Base-by-base conservation (phyloP, 2,888 invertebrate genomes). In the Macropis europaea region DNA sequence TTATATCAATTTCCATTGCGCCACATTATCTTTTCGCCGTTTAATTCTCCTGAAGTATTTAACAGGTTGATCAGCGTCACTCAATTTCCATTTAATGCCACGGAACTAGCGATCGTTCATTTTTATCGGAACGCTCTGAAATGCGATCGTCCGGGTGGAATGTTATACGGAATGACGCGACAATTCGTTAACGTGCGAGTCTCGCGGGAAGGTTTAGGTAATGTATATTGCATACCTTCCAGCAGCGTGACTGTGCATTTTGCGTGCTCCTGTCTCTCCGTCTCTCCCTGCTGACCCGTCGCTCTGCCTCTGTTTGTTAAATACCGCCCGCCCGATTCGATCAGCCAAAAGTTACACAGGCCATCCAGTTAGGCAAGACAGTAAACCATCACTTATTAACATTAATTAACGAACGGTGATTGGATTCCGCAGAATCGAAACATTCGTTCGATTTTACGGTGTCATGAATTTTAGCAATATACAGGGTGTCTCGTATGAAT, bases 181-280 rank as follows among this genome's bases (percentile, higher is more conserved):
- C 38, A 47, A 64, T 63, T 63, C 32, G 66, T 67, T 53, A 63
- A 67, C 52, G 36, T 17, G 34, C 36, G 28, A 57, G 19, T 50
- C 73, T 30, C 73, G 36, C 30, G 56, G 73, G 30, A 59, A 26
- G 59, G 59, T 73, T 74, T 67, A 67, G 67, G 56, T 57, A 63
- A 73, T 63, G 62, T 62, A 74, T 59, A 74, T 62, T 62, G 67
- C 61, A 47, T 54, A 74, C 72, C 54, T 59, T 57, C 32, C 38
- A 45, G 3, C 56, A 7, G 22, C 47, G 63, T 62, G 42, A 47
- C 47, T 47, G 22, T 7, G 47, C 30, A 40, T 38, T 34, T 24
- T 7, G 43, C 43, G 32, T 43, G 28, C 28, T 3, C 6, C 17
- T 57, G 3, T 17, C 9, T 2, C 17, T 5, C 2, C 1, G 0